Base-by-base conservation (phyloP, 2,888 invertebrate genomes). In the Cryptus armator region DNA sequence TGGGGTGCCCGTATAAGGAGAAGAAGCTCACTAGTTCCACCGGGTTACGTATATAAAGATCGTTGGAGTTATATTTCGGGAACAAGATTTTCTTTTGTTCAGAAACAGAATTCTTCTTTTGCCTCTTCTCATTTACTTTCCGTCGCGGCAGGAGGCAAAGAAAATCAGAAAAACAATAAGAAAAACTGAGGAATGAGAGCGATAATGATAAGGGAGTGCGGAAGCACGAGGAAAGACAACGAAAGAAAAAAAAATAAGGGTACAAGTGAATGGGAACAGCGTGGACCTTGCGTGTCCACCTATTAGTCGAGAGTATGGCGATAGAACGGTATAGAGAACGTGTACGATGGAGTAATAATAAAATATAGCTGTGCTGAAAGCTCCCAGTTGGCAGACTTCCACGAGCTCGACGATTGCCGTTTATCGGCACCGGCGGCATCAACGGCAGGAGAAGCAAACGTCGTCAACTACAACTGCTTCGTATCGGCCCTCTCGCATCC, bases 361-460 rank as follows among this genome's bases (percentile, higher is more conserved):
- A 81, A 74, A 74, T 56, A 81, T 81, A 74, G 37, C 53, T 43
- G 10, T 43, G 80, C n/a, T 67, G 46, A 74, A 74, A 81, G 72
- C 74, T 66, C 74, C 19, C 66, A 46, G 67, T 74, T 81, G 80
- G 80, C 80, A 81, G 19, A 74, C 24, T 74, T 81, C 80, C 80
- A 81, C 16, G 67, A 67, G 67, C 67, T 59, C 80, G 59, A 74
- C 74, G 80, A 81, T 81, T 81, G 80, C 80, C 80, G 80, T 74
- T 81, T 81, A 81, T 81, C 80, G 74, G 46, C 32, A 74, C 46
- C 66, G 32, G 71, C 14, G 51, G n/a, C 43, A 44, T 14, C 14
- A n/a, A 56, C 37, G 19, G 16, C 62, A 24, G 71, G 32, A 16
- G 62, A 59, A 74, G 59, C 44, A 6, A 66, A 53, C 71, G 53